Evolutionary conservation across 2,888 invertebrate species (phyloP).

Genomic region (Quadriops clusia): DNA sequence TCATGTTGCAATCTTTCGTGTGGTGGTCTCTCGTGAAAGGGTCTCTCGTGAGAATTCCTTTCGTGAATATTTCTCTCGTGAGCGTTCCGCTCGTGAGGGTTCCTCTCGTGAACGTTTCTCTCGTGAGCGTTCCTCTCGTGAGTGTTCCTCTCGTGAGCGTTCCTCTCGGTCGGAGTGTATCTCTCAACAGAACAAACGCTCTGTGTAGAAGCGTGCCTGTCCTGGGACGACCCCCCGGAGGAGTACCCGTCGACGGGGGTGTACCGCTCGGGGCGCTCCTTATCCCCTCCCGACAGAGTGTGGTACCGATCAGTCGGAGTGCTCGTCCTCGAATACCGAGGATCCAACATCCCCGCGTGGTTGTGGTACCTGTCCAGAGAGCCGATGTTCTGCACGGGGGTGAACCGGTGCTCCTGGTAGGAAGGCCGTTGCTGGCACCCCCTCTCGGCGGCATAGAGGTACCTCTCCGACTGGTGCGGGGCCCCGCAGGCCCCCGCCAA

Average conservation of each 20-base stretch:
- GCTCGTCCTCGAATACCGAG: conserved; percentile 29
- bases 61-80: too few relatives aligned
- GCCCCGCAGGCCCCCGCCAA: conserved; percentile 15
- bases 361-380: conserved; percentile 31
- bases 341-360: conserved; percentile 20
- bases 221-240: conserved; percentile 11
- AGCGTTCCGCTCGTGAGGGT: too few relatives aligned
- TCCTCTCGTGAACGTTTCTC: too few relatives aligned
- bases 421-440: conserved; percentile 16
- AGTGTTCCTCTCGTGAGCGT: conserved; percentile 27
- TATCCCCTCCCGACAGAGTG: conserved; percentile 1
- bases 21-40: too few relatives aligned
- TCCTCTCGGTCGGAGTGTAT: conserved; percentile 28
- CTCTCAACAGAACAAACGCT: conserved; percentile 25
- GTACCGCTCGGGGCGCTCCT: conserved; percentile 4
- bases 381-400: conserved; percentile 21
- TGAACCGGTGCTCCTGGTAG: conserved; percentile 23
- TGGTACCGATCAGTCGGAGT: conserved; percentile 19
- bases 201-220: conserved; percentile 19
- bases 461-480: conserved; percentile 24
- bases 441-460: conserved; percentile 17
- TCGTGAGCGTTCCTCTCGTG: conserved; percentile 32
- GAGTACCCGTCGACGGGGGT: conserved; percentile 4
- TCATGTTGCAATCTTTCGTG: too few relatives aligned
- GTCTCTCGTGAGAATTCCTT: too few relatives aligned